Evolutionary conservation across 1,140 invertebrate species (phyloP), one percentile per base, ranked within the genome.

Genomic region (Lethrus apterus): DNA sequence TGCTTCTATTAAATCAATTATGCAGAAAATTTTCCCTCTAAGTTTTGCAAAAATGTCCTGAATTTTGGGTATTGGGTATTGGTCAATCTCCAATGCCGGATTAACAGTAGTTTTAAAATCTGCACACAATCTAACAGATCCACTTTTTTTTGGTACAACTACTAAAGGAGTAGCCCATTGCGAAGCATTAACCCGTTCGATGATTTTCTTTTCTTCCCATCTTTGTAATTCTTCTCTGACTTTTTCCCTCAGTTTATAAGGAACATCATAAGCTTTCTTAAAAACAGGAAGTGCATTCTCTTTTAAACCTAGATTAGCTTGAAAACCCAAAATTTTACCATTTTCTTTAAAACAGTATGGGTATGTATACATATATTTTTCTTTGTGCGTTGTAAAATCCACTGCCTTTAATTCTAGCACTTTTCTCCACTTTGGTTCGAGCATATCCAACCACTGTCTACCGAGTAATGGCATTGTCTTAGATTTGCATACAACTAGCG

Each of bases 101-200:
- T 44, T 49, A n/a, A 50, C 7, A 5, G 32, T 13, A n/a, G 30
- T 17, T 38, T 50, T 52, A 33, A 47, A 55, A 34, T 55, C 53
- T 2, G 50, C 50, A 38, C 53, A 55, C 18, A 55, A 41, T 3
- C 50, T 14, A 21, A 55, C 45, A 10, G 24, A 26, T 3, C 43
- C 46, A 34, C 49, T 41, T 15, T 26, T 18, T 40, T 55, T 55
- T 4, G 45, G 8, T 3, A 52, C 35, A 7, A 50, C 50, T 9
- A 49, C 53, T 4, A 55, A 30, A 18, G 55, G 55, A 13, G 55
- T 54, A 8, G 46, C 52, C 52, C 52, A 55, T 20, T 49, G 15
- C 19, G 38, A 52, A 13, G 29, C n/a, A 42, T 54, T 26, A 14
- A 56, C 48, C 32, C 44, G 44, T 46, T 9, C 19, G 19, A 35